These are phyloP conservation scores for Agrochola circellaris DNA, from an alignment of 2,888 invertebrate genomes.

Conservation along the genomic window DNA sequence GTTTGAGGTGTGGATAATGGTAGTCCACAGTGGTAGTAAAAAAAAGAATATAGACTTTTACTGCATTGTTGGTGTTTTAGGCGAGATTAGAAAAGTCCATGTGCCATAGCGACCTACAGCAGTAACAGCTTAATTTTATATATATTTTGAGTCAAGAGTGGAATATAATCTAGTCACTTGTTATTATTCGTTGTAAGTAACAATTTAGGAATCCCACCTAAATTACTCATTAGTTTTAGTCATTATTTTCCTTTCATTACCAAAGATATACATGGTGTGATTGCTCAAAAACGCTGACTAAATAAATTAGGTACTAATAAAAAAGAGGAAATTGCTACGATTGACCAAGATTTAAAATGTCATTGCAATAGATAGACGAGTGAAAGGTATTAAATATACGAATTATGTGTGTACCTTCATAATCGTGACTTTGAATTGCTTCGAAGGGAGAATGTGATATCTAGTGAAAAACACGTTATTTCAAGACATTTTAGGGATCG, in stretches of 20 bases:
- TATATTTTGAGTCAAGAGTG: slow-evolving; percentile 38
- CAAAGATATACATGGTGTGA: slow-evolving; percentile 48
- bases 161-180: slow-evolving; percentile 46
- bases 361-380: slow-evolving; percentile 62
- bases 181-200: slow-evolving; percentile 25
- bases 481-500: slow-evolving; percentile 51
- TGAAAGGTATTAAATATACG: slow-evolving; percentile 50
- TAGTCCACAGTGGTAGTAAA: slow-evolving; percentile 7
- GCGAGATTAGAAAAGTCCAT: slow-evolving; percentile 29
- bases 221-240: slow-evolving; percentile 45
- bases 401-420: slow-evolving; percentile 54
- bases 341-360: slow-evolving; percentile 73
- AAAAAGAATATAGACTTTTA: slow-evolving; percentile 16
- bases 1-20: slow-evolving; percentile 19
- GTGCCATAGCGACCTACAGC: slow-evolving; percentile 25
- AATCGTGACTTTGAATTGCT: slow-evolving; percentile 55
- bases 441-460: slow-evolving; percentile 66
- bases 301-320: slow-evolving; percentile 48
- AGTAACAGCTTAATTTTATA: slow-evolving; percentile 20
- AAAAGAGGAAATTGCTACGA: slow-evolving; percentile 47
- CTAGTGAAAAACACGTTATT: slow-evolving; percentile 51
- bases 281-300: slow-evolving; percentile 63
- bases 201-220: slow-evolving; percentile 10
- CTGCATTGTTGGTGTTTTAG: slow-evolving; percentile 18
- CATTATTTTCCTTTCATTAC: slow-evolving; percentile 25